A percentile compares a stretch with the other conserved stretches of the same genome.
Evolutionary conservation across 2,797 vertebrate species (phyloP).

Genomic region (Amblyopsis hoosieri): DNA sequence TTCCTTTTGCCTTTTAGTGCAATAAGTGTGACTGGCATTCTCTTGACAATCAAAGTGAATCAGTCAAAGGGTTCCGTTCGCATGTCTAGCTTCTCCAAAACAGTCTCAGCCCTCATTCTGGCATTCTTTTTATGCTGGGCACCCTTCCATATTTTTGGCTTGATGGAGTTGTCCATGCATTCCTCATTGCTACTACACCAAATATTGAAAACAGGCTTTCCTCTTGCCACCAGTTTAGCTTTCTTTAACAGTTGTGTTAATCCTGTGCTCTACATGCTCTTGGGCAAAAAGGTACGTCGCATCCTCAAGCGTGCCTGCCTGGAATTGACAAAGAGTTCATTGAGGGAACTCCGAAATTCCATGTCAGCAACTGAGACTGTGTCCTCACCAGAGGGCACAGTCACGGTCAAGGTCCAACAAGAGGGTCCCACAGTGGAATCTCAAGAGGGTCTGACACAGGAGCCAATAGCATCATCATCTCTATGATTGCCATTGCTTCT

Average conservation of each 20-base stretch:
- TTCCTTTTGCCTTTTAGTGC: constrained; percentile 90
- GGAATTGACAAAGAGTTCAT: constrained; percentile 86
- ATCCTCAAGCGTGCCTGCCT: constrained; percentile 83
- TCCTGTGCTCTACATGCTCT: constrained; percentile 91
- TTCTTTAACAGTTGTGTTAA: constrained; percentile 98
- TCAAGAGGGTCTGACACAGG: too few species aligned
- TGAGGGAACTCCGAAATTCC: constrained; percentile 88
- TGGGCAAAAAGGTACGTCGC: constrained; percentile 85
- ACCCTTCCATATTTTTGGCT: constrained; percentile 88
- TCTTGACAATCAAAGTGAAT: constrained; percentile 82
- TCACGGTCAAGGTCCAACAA: constrained; percentile 5
- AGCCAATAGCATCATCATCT: not conserved
- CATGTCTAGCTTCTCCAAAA: constrained; percentile 89
- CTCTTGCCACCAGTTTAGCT: constrained; percentile 89
- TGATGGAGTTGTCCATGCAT: constrained; percentile 89
- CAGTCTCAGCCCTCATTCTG: constrained; percentile 84
- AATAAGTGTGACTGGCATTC: constrained; percentile 86
- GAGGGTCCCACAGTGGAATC: constrained; percentile 52
- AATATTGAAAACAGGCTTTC: constrained; percentile 84
- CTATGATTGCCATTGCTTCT: constrained; percentile 51
- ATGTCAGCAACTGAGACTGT: constrained; percentile 83
- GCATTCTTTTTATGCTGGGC: constrained; percentile 95
- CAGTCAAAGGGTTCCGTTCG: constrained; percentile 64
- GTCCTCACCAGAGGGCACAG: constrained; percentile 40
- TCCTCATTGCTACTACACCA: constrained; percentile 68